phyloP scores from a whole-genome alignment of 2,888 invertebrate genomes.

The Myopa tessellatipennis region DNA sequence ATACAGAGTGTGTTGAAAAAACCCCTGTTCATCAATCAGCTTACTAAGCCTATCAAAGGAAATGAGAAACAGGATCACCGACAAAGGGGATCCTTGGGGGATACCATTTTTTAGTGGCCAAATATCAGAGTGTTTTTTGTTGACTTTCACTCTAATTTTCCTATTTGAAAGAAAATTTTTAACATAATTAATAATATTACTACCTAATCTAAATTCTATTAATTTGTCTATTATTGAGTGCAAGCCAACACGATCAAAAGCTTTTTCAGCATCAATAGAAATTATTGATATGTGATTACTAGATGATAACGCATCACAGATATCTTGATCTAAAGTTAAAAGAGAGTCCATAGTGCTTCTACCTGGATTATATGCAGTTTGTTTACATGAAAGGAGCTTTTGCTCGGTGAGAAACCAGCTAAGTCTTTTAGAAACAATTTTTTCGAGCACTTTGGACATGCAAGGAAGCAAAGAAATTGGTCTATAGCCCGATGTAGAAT shows the following conservation, averaged over 20 bases:
- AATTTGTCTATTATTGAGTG: too few species aligned
- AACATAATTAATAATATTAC: not conserved
- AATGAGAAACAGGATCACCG: constrained; percentile 20
- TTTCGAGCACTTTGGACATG: constrained; percentile 21
- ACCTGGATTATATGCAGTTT: constrained; percentile 19
- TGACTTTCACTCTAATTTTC: not conserved
- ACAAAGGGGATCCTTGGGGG: constrained; percentile 10
- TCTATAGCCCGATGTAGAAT: constrained; percentile 6
- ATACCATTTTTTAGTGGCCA: not conserved
- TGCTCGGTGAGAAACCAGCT: not conserved
- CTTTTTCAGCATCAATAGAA: not conserved
- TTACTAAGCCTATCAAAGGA: constrained; percentile 14
- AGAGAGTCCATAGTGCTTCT: constrained; percentile 8
- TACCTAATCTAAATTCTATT: too few species aligned
- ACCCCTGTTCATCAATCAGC: not conserved
- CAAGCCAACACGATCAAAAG: too few species aligned
- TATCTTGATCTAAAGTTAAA: not conserved
- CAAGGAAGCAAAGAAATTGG: constrained; percentile 23
- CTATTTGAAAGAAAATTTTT: not conserved
- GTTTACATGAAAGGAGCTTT: not conserved
- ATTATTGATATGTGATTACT: constrained; percentile 9
- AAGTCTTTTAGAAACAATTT: constrained; percentile 23
- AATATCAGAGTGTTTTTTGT: not conserved
- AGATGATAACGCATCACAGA: not conserved
- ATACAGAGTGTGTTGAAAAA: constrained; percentile 23